Evolutionary conservation across 2,888 invertebrate genomes (phyloP), one percentile per base, ranked within the genome.

Genomic region (Xestoiulus laeticollis): DNA sequence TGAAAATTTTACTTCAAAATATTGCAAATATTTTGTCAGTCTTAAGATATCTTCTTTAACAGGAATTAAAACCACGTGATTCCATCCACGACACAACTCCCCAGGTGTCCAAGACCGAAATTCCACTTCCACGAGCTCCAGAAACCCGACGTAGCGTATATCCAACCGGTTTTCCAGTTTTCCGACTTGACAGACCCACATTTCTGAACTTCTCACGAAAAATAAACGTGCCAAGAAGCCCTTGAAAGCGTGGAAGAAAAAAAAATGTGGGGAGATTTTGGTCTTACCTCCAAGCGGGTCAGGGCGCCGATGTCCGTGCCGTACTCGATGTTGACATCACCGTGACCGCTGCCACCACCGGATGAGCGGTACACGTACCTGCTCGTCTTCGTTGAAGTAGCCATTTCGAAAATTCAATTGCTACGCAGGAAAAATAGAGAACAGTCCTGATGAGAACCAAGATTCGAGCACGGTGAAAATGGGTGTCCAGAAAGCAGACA

Each of bases 301-400:
- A 98, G 95, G 93, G 97, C 96, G 94, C 96, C 96, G 93, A 97
- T 94, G 94, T 98, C 97, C 94, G 96, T 95, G 94, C 95, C 95
- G 94, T 97, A 98, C 94, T 97, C 97, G 94, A 98, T 97, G 95
- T 96, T 97, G 93, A 97, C 96, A 94, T 97, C 97, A 93, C 96
- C 96, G 85, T 90, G 90, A 32, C 90, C 90, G 16, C 95, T 95
- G 92, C 95, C 95, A 92, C 96, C 96, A 92, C 95, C 94, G 88
- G 90, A 90, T 92, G 96, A 96, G 93, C 97, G 96, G 94, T 98
- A 98, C 92, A 95, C 95, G 94, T 97, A 97, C 88, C 90, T 91
- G 87, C 90, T 90, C 87, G 92, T 91, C 94, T 96, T 97, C 93
- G 96, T 96, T 92, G 95, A 94, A 83, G 90, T 33, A 30, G 87